These are phyloP conservation scores for Euclidia mi DNA, from an alignment of 2,888 invertebrate species.

Conservation along the genomic window DNA sequence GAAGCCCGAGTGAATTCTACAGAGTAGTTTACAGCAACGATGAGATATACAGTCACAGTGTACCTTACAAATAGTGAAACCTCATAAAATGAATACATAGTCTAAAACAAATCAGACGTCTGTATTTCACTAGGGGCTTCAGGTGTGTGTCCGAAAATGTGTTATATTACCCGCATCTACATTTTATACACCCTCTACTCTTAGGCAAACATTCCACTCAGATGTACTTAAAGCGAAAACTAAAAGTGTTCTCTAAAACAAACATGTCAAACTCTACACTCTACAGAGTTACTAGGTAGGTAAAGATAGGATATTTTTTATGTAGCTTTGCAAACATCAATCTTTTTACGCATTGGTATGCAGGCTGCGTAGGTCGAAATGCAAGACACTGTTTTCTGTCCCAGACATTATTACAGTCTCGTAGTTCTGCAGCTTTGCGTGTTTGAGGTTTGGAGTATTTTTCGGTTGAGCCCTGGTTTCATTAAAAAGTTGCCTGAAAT, in stretches of 20 bases:
- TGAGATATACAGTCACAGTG: no score
- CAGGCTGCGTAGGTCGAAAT: constrained; percentile 83
- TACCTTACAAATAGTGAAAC: no score
- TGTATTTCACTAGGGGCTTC: no score
- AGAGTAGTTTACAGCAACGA: no score
- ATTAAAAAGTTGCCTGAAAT: constrained; percentile 82
- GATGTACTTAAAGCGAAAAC: constrained; percentile 29
- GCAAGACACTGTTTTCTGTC: constrained; percentile 89
- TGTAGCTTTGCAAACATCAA: constrained; percentile 80
- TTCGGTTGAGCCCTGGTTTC: constrained; percentile 81
- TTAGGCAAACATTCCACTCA: constrained; percentile 15
- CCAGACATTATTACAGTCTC: constrained; percentile 88
- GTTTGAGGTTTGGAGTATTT: constrained; percentile 87
- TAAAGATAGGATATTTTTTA: constrained; percentile 67
- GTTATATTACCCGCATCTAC: neutral
- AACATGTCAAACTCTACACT: constrained; percentile 52
- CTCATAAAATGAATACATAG: no score
- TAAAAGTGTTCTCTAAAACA: constrained; percentile 31
- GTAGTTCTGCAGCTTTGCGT: constrained; percentile 86
- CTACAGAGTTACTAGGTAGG: constrained; percentile 51
- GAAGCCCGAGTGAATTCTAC: no score
- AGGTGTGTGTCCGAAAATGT: neutral
- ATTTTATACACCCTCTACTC: constrained; percentile 6
- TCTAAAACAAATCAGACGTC: no score
- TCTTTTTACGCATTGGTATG: constrained; percentile 87